A percentile compares a stretch with the other conserved stretches of the same genome.
phyloP scores from a whole-genome alignment of 2,888 invertebrate genomes.

The Drosophila pseudotalamancana region DNA sequence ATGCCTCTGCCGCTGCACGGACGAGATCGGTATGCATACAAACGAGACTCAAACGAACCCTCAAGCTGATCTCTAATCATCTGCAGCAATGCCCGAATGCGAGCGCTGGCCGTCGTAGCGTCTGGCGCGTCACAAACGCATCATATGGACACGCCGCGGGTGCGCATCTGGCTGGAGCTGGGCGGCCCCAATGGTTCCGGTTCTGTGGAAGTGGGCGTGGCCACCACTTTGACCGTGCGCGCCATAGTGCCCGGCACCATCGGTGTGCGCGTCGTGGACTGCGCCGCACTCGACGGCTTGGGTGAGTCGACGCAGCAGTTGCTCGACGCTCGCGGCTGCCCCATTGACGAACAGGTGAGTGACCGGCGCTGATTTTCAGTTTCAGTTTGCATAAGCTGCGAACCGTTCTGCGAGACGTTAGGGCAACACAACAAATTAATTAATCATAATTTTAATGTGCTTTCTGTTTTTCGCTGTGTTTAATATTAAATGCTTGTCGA shows the following conservation, averaged over 20 bases:
- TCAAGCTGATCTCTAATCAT: background rate
- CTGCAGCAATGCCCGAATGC: conserved; percentile 63
- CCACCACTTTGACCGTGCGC: conserved; percentile 86
- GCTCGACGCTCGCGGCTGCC: conserved; percentile 90
- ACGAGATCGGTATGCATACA: conserved; percentile 49
- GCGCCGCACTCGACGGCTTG: conserved; percentile 91
- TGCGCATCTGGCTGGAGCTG: conserved; percentile 91
- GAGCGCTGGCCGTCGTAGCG: conserved; percentile 51
- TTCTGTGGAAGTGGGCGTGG: conserved; percentile 90
- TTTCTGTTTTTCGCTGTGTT: background rate
- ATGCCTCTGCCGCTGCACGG: conserved; percentile 69
- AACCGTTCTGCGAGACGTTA: conserved; percentile 21
- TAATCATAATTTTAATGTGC: conserved; percentile 27
- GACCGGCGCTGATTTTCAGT: background rate
- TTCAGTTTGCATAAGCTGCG: conserved; percentile 45
- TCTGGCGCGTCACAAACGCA: conserved; percentile 41
- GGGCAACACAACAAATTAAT: conserved; percentile 27
- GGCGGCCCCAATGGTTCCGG: conserved; percentile 85
- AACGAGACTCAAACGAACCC: background rate
- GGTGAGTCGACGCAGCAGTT: conserved; percentile 90
- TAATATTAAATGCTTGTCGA: conserved; percentile 14
- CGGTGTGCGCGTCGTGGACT: conserved; percentile 90
- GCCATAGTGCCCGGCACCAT: conserved; percentile 87
- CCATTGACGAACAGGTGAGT: conserved; percentile 87
- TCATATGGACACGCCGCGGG: conserved; percentile 84